Evolutionary conservation across 2,888 invertebrate species (phyloP), one percentile per base, ranked within the genome.

Genomic region (Athetis lepigone): DNA sequence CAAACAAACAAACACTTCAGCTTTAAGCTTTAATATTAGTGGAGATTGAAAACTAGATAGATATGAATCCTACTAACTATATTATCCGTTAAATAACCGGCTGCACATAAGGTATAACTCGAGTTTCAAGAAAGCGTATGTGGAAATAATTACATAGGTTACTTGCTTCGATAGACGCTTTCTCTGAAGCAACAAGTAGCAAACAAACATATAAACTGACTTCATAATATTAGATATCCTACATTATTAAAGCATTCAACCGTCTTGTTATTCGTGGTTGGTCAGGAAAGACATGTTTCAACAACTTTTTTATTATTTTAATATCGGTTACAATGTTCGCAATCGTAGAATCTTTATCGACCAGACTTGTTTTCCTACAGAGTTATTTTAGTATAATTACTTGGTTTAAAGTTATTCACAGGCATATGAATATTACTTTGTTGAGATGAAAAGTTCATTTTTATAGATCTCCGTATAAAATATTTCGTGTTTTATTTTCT

Each of bases 371-470:
- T 76, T 63, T 42, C 57, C 50, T 63, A 46, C 72, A 19, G 58
- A 71, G 79, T 79, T 79, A 79, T 79, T 79, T 75, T 77, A 77
- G 79, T 79, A 62, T 79, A 79, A 79, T 77, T 75, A 79, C 79
- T 77, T 75, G 79, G 75, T 79, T 61, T 77, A 75, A 79, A 79
- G 50, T 77, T 77, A 79, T 79, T 77, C 70, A 70, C 70, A 57
- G 57, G 59, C 59, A 75, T 68, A 75, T 79, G 79, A 73, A 79
- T 77, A 75, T 57, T 75, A 80, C 79, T 58, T 69, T 75, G 79
- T 79, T 71, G 55, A 33, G 13, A 59, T 60, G 46, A 71, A 69
- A 70, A 54, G 40, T 66, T 51, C 7, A 65, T 59, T 75, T 72
- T 75, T 72, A 70, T 66, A 54, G 65, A 70, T 49, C 29, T 37